Evolutionary conservation across 2,113 vertebrate species (phyloP), one percentile per base, ranked within the genome.

Genomic region (Raja brachyura): DNA sequence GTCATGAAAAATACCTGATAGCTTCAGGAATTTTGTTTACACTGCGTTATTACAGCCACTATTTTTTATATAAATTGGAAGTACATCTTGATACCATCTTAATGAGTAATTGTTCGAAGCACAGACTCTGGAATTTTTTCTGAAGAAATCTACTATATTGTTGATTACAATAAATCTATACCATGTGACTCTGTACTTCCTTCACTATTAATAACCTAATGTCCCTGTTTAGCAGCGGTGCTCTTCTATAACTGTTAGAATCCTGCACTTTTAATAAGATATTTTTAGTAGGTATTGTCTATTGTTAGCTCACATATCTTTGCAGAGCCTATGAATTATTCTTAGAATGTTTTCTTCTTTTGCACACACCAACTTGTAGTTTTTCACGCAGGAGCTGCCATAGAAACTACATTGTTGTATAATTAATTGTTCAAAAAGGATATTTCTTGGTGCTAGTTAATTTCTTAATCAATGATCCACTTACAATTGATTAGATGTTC

Each of bases 281-380:
- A 96, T 97, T 96, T 97, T 96, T 96, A 96, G 96, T 76, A 70
- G 56, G 95, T 79, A 96, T 97, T 97, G 96, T 97, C 94, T 85
- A 93, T 83, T 90, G 93, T 93, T 77, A 92, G 59, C 28, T 39
- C 10, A 74, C 66, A 73, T 54, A 39, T 92, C 22, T 48, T 92
- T 10, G 22, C 22, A 54, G 20, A 6, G 48, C 68, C 39, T 92
- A 18, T 54, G 22, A 92, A 92, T 73, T 92, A 74, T 73, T 92
- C 66, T 48, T 73, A 33, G n/a, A 20, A 66, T 63, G 61, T 68
- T 90, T 70, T 66, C 63, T 68, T 90, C 20, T 85, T 28, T 74
- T 74, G 4, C 13, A 92, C 5, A 18, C 22, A 48, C 22, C n/a
- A n/a, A n/a, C n/a, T n/a, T n/a, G 73, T 54, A 74, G 48, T 39